These are phyloP conservation scores for Morpho helenor DNA, from an alignment of 2,888 invertebrate genomes.

Conservation along the genomic window DNA sequence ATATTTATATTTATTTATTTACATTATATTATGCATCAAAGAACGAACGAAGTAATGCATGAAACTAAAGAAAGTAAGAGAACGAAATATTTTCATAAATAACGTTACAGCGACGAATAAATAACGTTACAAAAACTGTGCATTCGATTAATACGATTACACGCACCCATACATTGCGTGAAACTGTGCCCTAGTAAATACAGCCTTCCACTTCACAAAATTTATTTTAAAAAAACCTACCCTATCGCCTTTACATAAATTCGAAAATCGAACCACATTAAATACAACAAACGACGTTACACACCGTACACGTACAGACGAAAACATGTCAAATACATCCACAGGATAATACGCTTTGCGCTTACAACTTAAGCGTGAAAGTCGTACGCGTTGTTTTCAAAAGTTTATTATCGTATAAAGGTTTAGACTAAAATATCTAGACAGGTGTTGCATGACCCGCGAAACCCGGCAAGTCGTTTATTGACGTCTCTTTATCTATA, in stretches of 20 bases:
- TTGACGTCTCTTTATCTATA: slow-evolving; percentile 30
- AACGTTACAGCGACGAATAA: no score
- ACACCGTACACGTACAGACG: slow-evolving; percentile 14
- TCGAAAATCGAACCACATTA: background rate
- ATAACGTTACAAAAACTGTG: slow-evolving; percentile 11
- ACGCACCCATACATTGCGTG: slow-evolving; percentile 30
- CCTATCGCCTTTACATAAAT: background rate
- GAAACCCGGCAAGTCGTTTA: slow-evolving; percentile 30
- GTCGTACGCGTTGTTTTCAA: slow-evolving; percentile 3
- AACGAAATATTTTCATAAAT: no score
- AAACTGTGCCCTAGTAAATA: slow-evolving; percentile 26
- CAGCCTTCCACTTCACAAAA: slow-evolving; percentile 5
- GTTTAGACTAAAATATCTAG: slow-evolving; percentile 9
- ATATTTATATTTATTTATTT: no score
- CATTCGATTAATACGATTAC: slow-evolving; percentile 33
- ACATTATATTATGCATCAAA: no score
- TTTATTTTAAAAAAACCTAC: background rate
- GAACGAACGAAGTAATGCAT: no score
- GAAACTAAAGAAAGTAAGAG: no score
- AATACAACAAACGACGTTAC: no score
- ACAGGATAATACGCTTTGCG: slow-evolving; percentile 14
- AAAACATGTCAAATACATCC: slow-evolving; percentile 2
- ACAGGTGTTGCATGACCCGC: slow-evolving; percentile 29
- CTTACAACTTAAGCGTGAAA: background rate
- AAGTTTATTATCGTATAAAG: background rate